phyloP scores from a whole-genome alignment of 2,888 invertebrate genomes.

The Drosophila glabriapex region DNA sequence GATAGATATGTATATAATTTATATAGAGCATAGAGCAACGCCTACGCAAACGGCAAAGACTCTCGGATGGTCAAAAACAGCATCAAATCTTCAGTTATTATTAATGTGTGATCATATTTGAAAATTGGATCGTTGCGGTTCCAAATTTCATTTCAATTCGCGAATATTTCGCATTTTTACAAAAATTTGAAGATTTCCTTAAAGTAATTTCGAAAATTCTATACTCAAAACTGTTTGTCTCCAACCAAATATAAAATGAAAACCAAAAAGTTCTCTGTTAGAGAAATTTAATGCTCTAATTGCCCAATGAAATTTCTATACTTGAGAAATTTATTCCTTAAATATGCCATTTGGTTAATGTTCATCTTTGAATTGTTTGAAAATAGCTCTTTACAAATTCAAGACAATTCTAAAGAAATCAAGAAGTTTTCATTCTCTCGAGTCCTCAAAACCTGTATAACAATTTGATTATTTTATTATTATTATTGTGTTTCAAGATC shows the following conservation, averaged over 20 bases:
- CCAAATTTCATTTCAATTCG: not conserved
- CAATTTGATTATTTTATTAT: not conserved
- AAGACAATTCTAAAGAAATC: not conserved
- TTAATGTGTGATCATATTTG: not conserved
- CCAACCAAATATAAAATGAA: too few relatives aligned
- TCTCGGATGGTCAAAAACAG: conserved; percentile 34
- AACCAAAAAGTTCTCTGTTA: not conserved
- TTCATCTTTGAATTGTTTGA: not conserved
- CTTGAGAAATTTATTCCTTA: not conserved
- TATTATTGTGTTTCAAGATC: conserved; percentile 5
- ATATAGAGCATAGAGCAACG: conserved; percentile 41
- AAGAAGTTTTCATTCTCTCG: not conserved
- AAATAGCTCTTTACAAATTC: not conserved
- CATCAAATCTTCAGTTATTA: not conserved
- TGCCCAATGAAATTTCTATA: not conserved
- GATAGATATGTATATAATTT: conserved; percentile 23
- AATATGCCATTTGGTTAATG: not conserved
- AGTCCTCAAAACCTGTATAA: not conserved
- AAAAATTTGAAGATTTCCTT: not conserved
- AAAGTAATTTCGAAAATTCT: not conserved
- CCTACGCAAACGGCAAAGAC: conserved; percentile 32
- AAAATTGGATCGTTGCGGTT: not conserved
- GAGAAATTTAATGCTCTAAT: not conserved
- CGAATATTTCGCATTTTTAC: not conserved
- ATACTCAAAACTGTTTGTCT: not conserved